Evolutionary conservation across 2,113 vertebrate genomes (phyloP).

Genomic region (Spea bombifrons): DNA sequence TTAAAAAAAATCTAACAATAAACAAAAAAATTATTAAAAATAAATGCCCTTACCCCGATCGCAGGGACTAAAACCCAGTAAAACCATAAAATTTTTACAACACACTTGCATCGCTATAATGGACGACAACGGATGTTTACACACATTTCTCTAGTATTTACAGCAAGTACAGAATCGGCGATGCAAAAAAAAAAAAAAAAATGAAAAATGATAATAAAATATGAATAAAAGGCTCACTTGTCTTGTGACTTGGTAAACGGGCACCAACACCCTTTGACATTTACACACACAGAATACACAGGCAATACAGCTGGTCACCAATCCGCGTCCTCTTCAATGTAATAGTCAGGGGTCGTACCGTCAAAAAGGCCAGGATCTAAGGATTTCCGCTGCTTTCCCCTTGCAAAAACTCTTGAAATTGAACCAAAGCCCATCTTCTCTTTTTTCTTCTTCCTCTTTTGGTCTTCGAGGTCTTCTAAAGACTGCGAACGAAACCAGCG

Average conservation of each 20-base stretch:
- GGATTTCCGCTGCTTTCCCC: constrained; percentile 94
- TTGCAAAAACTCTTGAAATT: constrained; percentile 93
- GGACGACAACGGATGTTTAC: constrained; percentile 75
- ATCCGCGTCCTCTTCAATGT: constrained; percentile 98
- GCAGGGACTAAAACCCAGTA: constrained; percentile 58
- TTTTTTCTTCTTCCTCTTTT: constrained; percentile 90
- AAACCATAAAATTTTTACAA: constrained; percentile 61
- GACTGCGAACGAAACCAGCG: constrained; percentile 65
- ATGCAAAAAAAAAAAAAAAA: constrained; percentile 27
- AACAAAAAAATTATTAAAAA: constrained; percentile 42
- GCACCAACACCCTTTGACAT: constrained; percentile 45
- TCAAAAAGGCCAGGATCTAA: constrained; percentile 94
- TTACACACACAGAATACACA: constrained; percentile 43
- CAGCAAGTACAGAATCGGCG: constrained; percentile 68
- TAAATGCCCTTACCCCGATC: not conserved
- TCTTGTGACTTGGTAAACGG: constrained; percentile 10
- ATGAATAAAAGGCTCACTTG: constrained; percentile 39
- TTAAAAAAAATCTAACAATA: constrained; percentile 52
- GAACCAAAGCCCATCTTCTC: constrained; percentile 90
- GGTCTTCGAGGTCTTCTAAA: constrained; percentile 97
- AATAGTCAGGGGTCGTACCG: constrained; percentile 95
- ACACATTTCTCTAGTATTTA: constrained; percentile 72
- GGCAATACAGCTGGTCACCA: constrained; percentile 75
- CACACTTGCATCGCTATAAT: constrained; percentile 67
- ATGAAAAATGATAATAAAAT: not conserved